Evolutionary conservation across 2,797 vertebrate genomes (phyloP).

Genomic region (Chiroxiphia lanceolata): DNA sequence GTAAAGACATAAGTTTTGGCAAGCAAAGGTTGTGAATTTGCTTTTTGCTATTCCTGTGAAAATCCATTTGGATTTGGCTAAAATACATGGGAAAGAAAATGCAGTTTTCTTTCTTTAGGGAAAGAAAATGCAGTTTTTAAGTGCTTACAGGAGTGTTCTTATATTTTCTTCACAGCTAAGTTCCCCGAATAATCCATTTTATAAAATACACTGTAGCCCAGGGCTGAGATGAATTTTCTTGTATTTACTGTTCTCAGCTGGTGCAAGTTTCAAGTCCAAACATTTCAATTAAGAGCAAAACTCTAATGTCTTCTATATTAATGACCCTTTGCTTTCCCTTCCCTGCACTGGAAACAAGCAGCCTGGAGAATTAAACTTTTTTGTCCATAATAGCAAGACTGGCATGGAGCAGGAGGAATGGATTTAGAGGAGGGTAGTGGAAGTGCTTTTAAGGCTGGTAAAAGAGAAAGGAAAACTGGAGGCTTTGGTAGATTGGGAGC

Average conservation of each 20-base stretch:
- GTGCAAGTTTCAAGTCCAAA: neutral
- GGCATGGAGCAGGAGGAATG: neutral
- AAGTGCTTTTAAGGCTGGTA: neutral
- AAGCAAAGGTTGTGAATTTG: neutral
- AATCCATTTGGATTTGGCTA: neutral
- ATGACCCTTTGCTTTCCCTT: neutral
- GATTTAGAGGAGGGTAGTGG: neutral
- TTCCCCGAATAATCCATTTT: neutral
- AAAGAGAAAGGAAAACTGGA: neutral
- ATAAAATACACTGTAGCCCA: neutral
- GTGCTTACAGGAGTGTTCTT: neutral
- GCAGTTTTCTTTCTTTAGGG: neutral
- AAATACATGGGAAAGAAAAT: neutral
- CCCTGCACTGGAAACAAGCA: neutral
- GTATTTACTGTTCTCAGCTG: neutral
- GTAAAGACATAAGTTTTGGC: neutral
- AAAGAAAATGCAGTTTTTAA: neutral
- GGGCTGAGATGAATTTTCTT: neutral
- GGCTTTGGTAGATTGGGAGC: neutral
- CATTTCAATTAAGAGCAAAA: neutral
- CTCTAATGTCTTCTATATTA: neutral
- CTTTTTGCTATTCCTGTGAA: conserved; percentile 5
- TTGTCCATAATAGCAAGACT: neutral
- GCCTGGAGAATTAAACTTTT: neutral
- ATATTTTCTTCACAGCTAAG: neutral